phyloP scores from a whole-genome alignment of 2,797 vertebrate genomes.

The Lepus townsendii region DNA sequence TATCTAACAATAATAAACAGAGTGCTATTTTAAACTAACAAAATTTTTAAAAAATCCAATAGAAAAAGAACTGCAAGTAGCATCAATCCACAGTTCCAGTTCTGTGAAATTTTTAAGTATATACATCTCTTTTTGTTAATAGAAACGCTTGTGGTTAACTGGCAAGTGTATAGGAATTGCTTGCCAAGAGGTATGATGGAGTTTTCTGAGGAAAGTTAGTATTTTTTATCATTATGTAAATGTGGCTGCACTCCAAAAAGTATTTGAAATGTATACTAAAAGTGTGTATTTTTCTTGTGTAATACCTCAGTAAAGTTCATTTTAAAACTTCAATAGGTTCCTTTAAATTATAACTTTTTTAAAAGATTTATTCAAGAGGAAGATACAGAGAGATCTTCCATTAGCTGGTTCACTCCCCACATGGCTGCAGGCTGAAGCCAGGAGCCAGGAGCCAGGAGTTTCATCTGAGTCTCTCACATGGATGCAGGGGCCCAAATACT shows the following conservation, averaged over 20 bases:
- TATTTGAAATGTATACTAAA: neutral
- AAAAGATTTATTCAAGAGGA: too few relatives aligned
- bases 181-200: neutral
- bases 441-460: too few relatives aligned
- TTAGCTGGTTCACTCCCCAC: too few relatives aligned
- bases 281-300: neutral
- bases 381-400: too few relatives aligned
- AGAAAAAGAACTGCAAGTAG: neutral
- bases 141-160: neutral
- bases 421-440: too few relatives aligned
- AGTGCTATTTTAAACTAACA: neutral
- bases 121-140: neutral
- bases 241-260: neutral
- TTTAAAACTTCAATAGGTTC: conserved; percentile 15
- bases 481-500: too few relatives aligned
- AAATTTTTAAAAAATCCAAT: neutral
- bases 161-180: neutral
- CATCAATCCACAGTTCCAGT: neutral
- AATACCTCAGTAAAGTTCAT: neutral
- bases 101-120: neutral
- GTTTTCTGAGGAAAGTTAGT: neutral
- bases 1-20: neutral
- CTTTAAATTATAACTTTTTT: neutral
- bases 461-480: too few relatives aligned
- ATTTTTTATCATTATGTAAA: neutral